These are phyloP conservation scores for Erythrolamprus reginae DNA, from an alignment of 2,113 vertebrate species.

Conservation along the genomic window DNA sequence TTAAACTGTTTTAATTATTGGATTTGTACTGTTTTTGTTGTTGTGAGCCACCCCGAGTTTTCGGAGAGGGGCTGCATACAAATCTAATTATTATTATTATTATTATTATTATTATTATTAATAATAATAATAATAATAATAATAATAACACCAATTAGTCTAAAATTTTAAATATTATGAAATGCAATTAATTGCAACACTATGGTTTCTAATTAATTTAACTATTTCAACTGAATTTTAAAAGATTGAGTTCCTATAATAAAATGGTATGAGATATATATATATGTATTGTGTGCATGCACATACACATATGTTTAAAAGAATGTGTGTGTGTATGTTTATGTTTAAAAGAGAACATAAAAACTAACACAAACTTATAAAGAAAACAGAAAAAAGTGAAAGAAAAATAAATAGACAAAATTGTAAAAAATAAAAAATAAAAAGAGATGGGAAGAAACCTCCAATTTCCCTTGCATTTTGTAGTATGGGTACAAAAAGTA, in stretches of 20 bases:
- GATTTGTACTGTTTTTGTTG: no score
- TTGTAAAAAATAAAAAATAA: background rate
- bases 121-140: no score
- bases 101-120: no score
- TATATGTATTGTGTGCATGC: no score
- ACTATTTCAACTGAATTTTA: background rate
- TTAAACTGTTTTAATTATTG: no score
- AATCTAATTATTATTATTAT: no score
- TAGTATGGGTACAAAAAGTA: background rate
- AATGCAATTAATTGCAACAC: background rate
- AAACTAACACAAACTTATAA: background rate
- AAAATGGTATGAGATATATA: background rate
- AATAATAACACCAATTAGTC: background rate
- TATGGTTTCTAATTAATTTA: background rate
- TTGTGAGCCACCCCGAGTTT: no score
- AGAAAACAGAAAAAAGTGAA: background rate
- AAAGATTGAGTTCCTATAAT: background rate
- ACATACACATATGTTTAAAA: no score
- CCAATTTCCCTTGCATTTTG: background rate
- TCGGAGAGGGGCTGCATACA: no score
- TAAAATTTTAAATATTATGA: background rate
- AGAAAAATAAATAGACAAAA: background rate
- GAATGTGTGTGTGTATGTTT: no score
- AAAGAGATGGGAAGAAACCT: background rate
- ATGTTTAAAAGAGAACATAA: background rate